Evolutionary conservation across 2,113 vertebrate genomes (phyloP).

Genomic region (Carassius auratus): DNA sequence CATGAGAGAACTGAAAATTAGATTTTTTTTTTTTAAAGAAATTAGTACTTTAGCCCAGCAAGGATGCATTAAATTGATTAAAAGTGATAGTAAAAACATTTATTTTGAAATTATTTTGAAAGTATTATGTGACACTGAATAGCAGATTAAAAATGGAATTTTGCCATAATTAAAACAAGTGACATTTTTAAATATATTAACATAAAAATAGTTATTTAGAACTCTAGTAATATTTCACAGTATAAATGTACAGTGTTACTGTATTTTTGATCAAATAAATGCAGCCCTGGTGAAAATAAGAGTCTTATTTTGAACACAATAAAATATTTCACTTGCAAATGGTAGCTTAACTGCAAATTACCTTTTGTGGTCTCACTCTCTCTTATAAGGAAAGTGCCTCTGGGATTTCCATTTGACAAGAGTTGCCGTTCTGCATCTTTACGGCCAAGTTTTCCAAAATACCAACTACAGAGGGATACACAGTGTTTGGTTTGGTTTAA

Average conservation of each 20-base stretch:
- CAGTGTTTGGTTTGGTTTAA: conserved; percentile 1
- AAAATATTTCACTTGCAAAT: not conserved
- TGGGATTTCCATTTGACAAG: conserved; percentile 93
- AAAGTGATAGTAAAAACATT: not conserved
- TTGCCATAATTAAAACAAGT: not conserved
- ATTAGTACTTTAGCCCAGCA: not conserved
- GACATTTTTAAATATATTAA: not conserved
- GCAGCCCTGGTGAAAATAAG: not conserved
- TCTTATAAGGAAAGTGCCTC: conserved; percentile 98
- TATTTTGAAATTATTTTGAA: not conserved
- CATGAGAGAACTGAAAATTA: not conserved
- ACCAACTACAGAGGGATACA: conserved; percentile 82
- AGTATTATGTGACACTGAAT: not conserved
- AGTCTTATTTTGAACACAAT: not conserved
- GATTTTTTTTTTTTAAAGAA: not conserved
- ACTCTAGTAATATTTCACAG: not conserved
- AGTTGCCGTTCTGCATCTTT: conserved; percentile 98
- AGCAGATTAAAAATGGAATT: not conserved
- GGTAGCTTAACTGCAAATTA: conserved; percentile 61
- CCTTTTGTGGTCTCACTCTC: conserved; percentile 99
- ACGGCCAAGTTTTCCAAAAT: conserved; percentile 97
- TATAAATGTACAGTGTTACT: not conserved
- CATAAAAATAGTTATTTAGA: not conserved
- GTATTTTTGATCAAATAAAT: not conserved
- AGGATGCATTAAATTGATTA: not conserved